Conservation (phyloP, 2,888 invertebrate species). For the Philereme vetulata region DNA sequence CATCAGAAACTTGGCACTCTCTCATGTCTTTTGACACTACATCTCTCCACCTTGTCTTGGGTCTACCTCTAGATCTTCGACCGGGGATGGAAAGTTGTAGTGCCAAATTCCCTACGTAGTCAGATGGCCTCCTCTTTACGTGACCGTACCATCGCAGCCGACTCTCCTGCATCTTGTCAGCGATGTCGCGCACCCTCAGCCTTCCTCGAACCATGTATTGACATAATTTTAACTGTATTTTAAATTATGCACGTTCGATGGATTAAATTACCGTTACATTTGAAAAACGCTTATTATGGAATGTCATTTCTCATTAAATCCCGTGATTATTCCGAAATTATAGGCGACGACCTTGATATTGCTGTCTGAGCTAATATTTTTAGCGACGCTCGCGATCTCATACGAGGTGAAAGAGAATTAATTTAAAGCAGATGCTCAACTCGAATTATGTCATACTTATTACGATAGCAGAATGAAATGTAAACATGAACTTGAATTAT, state of each 20-base stretch:
- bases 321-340: conserved; percentile 51
- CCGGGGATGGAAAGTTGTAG: no score
- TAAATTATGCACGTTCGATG: neutral
- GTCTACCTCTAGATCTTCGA: no score
- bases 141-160: no score
- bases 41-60: no score
- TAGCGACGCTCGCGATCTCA: conserved; percentile 65
- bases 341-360: conserved; percentile 70
- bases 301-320: conserved; percentile 31
- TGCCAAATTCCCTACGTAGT: no score
- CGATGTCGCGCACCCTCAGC: no score
- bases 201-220: no score
- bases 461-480: conserved; percentile 47
- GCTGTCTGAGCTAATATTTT: conserved; percentile 72
- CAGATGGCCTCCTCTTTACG: no score
- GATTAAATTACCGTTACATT: conserved; percentile 12
- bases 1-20: no score
- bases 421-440: conserved; percentile 57
- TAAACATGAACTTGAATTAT: conserved; percentile 53
- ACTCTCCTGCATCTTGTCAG: no score
- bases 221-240: no score
- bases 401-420: conserved; percentile 64
- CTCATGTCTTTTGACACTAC: no score
- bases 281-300: conserved; percentile 16
- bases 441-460: conserved; percentile 58